Evolutionary conservation across 2,113 vertebrate genomes (phyloP).

Genomic region (Oreochromis tanganicae): DNA sequence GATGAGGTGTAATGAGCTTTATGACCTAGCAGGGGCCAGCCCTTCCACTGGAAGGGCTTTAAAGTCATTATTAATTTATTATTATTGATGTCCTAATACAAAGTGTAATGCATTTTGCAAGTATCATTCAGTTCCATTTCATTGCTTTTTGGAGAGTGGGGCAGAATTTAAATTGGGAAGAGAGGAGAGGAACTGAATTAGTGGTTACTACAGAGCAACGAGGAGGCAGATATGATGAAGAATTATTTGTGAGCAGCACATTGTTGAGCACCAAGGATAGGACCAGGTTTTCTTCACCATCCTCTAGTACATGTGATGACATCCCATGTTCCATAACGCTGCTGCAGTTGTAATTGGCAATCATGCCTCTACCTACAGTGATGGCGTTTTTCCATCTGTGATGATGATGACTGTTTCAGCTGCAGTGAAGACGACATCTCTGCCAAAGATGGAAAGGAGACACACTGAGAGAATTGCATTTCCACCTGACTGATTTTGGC

Average conservation of each 20-base stretch:
- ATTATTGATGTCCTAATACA: conserved; percentile 50
- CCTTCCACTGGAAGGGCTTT: background rate
- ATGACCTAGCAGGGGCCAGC: background rate
- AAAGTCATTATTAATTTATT: conserved; percentile 29
- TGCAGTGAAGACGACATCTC: background rate
- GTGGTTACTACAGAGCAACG: conserved; percentile 38
- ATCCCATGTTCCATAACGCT: background rate
- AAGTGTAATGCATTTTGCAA: conserved; percentile 49
- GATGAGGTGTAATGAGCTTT: background rate
- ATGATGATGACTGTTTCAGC: conserved; percentile 4
- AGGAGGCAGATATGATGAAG: conserved; percentile 30
- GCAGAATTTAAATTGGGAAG: conserved; percentile 26
- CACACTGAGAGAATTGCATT: conserved; percentile 28
- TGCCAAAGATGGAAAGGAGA: background rate
- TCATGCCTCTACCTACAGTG: conserved; percentile 1
- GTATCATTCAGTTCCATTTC: conserved; percentile 52
- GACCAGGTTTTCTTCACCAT: background rate
- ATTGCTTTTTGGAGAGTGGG: conserved; percentile 50
- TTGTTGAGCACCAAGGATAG: conserved; percentile 18
- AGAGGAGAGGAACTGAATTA: conserved; percentile 48
- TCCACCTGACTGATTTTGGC: conserved; percentile 34
- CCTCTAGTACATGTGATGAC: background rate
- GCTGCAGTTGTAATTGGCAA: background rate
- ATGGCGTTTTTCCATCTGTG: background rate
- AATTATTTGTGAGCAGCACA: conserved; percentile 56